Base-by-base conservation (phyloP, 1,140 invertebrate genomes). In the Pygmarrhopalites habei region DNA sequence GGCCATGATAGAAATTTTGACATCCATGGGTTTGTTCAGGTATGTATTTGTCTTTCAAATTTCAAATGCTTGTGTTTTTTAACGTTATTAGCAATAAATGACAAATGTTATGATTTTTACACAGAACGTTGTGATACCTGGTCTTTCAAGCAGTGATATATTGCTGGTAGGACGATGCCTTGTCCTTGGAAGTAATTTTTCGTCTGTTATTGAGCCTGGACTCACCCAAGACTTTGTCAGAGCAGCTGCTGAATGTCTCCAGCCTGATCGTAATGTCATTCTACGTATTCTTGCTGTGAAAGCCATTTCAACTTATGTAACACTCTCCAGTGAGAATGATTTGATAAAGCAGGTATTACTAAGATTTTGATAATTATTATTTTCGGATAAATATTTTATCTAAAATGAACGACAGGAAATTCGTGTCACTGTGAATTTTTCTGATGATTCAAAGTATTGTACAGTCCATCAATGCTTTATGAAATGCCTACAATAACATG, bases 151-250 rank as follows among this genome's bases (percentile, higher is more conserved):
- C 65, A 70, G 74, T 59, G 75, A 79, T 78, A 72, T 74, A n/a
- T 85, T 88, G 71, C 76, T 90, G 21, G 76, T 86, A 29, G 87
- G 87, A 1, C 79, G 86, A 57, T 86, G 85, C 64, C 73, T 89
- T 28, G 88, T 85, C 78, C 80, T 85, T 23, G 82, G 84, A 12
- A 86, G 85, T 73, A 79, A 81, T 57, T 89, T 85, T 74, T 80
- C 82, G 3, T 78, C 79, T 46, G 77, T 80, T 49, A 80, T 86
- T 74, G 77, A 79, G 49, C 75, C 77, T 41, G 79, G 82, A 60
- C 76, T 84, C 63, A 77, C 79, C 63, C 76, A 76, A 23, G 80
- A 79, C 58, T 86, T 85, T 74, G 68, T 86, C 12, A 80, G 84
- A 73, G 82, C 81, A 29, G 83, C 83, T 4, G 82, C 85, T 0